These are phyloP conservation scores for Listronotus bonariensis DNA, from an alignment of 1,140 invertebrate genomes.

Conservation along the genomic window DNA sequence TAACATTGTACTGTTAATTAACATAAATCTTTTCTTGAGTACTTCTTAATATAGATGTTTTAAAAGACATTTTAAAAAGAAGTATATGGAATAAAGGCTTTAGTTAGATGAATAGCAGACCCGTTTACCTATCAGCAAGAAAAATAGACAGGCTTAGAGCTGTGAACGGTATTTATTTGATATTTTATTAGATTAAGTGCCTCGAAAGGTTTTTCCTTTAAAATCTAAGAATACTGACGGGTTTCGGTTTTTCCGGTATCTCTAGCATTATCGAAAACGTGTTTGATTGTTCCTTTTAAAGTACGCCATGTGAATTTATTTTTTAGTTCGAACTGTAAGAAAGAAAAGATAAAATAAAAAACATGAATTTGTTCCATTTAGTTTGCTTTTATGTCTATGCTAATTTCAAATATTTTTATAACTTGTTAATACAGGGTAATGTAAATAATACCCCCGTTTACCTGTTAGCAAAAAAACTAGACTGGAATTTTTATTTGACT, in stretches of 20 bases:
- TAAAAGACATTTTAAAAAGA: conserved; percentile 10
- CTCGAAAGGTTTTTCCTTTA: conserved; percentile 11
- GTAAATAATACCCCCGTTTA: too few species aligned
- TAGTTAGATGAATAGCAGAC: conserved; percentile 26
- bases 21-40: too few species aligned
- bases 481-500: too few species aligned
- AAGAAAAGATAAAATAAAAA: too few species aligned
- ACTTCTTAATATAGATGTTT: conserved; percentile 2
- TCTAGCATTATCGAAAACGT: conserved; percentile 2
- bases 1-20: too few species aligned
- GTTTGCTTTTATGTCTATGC: too few species aligned
- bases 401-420: too few species aligned
- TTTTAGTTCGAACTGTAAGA: too few species aligned
- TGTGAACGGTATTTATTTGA: conserved; percentile 34
- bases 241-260: conserved; percentile 1
- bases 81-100: conserved; percentile 13
- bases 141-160: conserved; percentile 28
- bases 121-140: conserved; percentile 29
- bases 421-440: too few species aligned
- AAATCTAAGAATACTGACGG: conserved; percentile 19
- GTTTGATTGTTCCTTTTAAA: neutral
- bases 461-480: too few species aligned
- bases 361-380: too few species aligned
- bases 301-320: too few species aligned
- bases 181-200: conserved; percentile 37